Base-by-base conservation (phyloP, 2,888 invertebrate species). In the Acholoe squamosa region DNA sequence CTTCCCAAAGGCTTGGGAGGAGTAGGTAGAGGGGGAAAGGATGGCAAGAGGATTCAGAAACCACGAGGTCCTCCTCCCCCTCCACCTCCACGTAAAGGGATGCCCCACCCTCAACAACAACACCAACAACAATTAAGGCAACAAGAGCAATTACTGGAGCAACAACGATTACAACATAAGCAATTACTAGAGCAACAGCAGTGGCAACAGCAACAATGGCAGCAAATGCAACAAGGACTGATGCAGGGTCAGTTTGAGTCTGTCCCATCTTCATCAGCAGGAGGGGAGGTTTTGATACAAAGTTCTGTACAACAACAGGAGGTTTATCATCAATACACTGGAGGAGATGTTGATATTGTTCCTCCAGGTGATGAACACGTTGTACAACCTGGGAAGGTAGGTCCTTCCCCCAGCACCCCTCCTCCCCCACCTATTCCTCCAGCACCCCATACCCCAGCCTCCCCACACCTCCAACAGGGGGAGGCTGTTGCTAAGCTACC, bases 1-100 rank as follows among this genome's bases (percentile, higher is more conserved):
- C 51, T 43, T 51, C 51, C 51, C 43, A n/a, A 16, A 34, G 76
- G 67, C 28, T 31, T 22, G 25, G 77, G 77, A 51, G 89, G 67
- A 34, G 71, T 25, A 43, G 76, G 77, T 51, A 77, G 90, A 90
- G 84, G 90, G 54, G 61, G 84, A 84, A 43, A 67, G 84, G 90
- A 33, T 16, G 84, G 34, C 5, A 84, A 22, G 33, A 33, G 54
- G 84, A 33, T 16, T 25, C 28, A 61, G 1, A 84, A 84, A 61
- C 28, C 84, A 16, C n/a, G 67, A 25, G 43, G 89, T 25, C 84
- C 80, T 54, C 84, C 84, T 52, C 67, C 71, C 28, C 90, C 90
- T 34, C 90, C 61, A 10, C 25, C 86, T 28, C 86, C 71, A 43
- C 86, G 28, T 43, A 19, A 0, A 5, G 28, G 10, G 19, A 34